Evolutionary conservation across 2,888 invertebrate species (phyloP).

Genomic region (Aspidiotus rigidus): DNA sequence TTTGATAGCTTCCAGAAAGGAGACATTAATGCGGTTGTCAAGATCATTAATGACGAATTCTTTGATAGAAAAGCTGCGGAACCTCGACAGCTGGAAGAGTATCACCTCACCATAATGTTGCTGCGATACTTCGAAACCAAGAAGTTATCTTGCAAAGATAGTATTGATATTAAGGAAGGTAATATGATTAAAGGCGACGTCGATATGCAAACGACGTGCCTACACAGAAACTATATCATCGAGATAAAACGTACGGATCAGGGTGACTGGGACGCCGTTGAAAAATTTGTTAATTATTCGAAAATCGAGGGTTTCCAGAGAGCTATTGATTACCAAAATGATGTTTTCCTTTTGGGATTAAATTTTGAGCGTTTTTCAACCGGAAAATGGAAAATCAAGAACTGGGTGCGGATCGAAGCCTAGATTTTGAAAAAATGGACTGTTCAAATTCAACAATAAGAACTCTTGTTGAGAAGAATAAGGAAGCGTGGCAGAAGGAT

Average conservation of each 20-base stretch:
- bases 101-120: background rate
- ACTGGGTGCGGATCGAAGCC: no score
- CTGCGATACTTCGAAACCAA: background rate
- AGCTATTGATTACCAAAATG: no score
- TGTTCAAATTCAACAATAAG: no score
- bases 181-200: background rate
- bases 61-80: background rate
- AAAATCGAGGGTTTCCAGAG: no score
- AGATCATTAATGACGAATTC: background rate
- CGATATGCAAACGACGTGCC: slow-evolving; percentile 1
- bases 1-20: background rate
- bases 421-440: no score
- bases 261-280: background rate
- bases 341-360: no score
- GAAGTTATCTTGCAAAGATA: background rate
- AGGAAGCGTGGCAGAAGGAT: no score
- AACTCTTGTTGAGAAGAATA: no score
- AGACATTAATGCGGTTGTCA: background rate
- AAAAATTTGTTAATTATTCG: background rate
- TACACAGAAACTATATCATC: background rate
- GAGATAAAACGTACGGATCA: background rate
- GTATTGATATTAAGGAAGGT: background rate
- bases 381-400: no score
- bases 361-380: no score
- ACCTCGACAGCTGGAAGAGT: background rate